Evolutionary conservation across 35 echinoderm and acorn worm genomes (phyloP), one percentile per base, ranked within the genome.

Genomic region (Ophiothrix spiculata): DNA sequence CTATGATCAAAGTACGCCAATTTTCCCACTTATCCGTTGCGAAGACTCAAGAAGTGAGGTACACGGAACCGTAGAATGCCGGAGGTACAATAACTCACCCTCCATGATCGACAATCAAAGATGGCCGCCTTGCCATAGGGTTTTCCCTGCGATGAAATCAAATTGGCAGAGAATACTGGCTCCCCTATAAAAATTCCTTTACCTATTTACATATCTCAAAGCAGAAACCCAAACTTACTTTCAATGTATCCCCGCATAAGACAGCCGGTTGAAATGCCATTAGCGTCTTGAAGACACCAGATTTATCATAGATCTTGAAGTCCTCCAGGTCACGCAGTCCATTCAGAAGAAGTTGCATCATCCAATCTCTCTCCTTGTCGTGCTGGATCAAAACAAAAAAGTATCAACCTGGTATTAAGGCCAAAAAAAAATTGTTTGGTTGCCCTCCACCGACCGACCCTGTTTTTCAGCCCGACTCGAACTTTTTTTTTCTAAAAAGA

Each of bases 251-350:
- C 19, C 25, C 35, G 37, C 45, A 16, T 21, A 84, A 33, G 17
- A 37, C 63, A 0, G 93, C 91, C n/a, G 64, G 76, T 37, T 83
- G 77, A 82, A 93, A 91, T 38, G 87, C 85, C 63, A 98, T 23
- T 0, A 98, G 78, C 16, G 83, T 87, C 32, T 90, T 90, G 75
- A 93, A 98, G 33, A 98, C 74, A 32, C 84, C 46, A 38, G 69
- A 84, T 79, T 90, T 93, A 28, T 84, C 77, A 74, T 90, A 94
- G 31, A 98, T 75, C 41, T 63, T 79, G 79, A 94, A 93, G 79
- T 98, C 95, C 38, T 39, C 23, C 25, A 60, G 42, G 49, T 93
- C 86, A 35, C 86, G 75, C 56, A 98, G 77, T 1, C 95, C 95
- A 77, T 91, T 86, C 1, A 56, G 36, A 21, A 93, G 83, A 10